phyloP scores from a whole-genome alignment of 1,140 invertebrate genomes.

The Mya arenaria region DNA sequence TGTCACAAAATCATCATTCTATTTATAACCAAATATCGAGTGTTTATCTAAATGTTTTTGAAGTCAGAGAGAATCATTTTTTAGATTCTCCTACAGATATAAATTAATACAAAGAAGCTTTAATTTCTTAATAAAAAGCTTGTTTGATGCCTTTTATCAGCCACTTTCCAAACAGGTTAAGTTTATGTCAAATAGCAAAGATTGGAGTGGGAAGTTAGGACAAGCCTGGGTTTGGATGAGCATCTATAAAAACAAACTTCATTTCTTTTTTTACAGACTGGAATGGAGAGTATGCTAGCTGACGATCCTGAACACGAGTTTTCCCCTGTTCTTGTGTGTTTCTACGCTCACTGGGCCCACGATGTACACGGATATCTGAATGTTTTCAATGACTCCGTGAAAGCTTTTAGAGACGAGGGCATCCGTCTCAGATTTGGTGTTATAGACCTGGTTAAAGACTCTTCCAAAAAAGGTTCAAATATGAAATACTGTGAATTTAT shows the following conservation, averaged over 20 bases:
- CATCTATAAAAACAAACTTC: not conserved
- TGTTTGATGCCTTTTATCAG: not conserved
- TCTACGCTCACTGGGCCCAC: slow-evolving; percentile 47
- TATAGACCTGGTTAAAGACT: slow-evolving; percentile 33
- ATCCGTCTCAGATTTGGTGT: slow-evolving; percentile 28
- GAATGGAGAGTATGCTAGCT: slow-evolving; percentile 3
- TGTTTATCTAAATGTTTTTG: too few species aligned
- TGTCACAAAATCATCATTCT: too few species aligned
- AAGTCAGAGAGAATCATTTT: too few species aligned
- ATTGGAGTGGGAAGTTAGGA: not conserved
- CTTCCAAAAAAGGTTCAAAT: slow-evolving; percentile 31
- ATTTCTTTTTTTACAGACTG: slow-evolving; percentile 1
- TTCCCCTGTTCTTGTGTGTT: slow-evolving; percentile 34
- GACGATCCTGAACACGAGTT: not conserved
- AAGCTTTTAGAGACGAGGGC: not conserved
- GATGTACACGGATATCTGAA: slow-evolving; percentile 37
- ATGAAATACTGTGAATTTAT: too few species aligned
- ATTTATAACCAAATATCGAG: too few species aligned
- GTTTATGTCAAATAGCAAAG: not conserved
- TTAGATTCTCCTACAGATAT: too few species aligned
- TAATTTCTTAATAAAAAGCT: not conserved
- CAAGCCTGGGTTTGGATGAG: not conserved
- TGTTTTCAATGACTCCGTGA: slow-evolving; percentile 10
- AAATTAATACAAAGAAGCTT: too few species aligned
- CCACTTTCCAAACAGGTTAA: not conserved